These are phyloP conservation scores for Chitala chitala DNA, from an alignment of 2,113 vertebrate species.

Conservation along the genomic window DNA sequence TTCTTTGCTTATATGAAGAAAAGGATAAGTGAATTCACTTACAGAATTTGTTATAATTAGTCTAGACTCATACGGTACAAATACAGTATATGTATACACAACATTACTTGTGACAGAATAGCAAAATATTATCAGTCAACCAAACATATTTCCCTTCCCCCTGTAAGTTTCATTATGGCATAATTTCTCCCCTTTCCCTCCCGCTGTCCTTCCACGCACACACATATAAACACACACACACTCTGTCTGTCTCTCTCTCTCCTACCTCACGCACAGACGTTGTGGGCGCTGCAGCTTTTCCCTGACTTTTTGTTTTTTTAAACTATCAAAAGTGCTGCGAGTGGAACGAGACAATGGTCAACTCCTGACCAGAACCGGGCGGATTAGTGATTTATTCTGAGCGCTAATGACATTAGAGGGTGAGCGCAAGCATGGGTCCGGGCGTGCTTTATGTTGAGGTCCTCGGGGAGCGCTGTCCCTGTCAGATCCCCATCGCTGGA, in stretches of 20 bases:
- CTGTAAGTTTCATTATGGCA: constrained; percentile 16
- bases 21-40: too few relatives aligned
- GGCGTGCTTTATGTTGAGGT: constrained; percentile 50
- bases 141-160: not conserved
- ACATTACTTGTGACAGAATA: not conserved
- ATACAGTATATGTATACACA: not conserved
- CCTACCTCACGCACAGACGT: constrained; percentile 36
- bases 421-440: constrained; percentile 57
- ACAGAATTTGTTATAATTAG: too few relatives aligned
- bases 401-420: constrained; percentile 73
- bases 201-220: not conserved
- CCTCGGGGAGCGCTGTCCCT: constrained; percentile 48
- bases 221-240: constrained; percentile 31
- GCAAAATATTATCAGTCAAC: not conserved
- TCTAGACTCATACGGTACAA: not conserved
- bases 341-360: constrained; percentile 47
- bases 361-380: constrained; percentile 58
- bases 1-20: not conserved
- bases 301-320: constrained; percentile 3
- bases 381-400: constrained; percentile 69
- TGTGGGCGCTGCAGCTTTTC: constrained; percentile 18
- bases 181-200: not conserved
- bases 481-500: constrained; percentile 51
- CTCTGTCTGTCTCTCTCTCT: constrained; percentile 40
- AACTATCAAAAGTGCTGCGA: constrained; percentile 14